Evolutionary conservation across 2,797 vertebrate genomes (phyloP).

Genomic region (Thamnophis elegans): DNA sequence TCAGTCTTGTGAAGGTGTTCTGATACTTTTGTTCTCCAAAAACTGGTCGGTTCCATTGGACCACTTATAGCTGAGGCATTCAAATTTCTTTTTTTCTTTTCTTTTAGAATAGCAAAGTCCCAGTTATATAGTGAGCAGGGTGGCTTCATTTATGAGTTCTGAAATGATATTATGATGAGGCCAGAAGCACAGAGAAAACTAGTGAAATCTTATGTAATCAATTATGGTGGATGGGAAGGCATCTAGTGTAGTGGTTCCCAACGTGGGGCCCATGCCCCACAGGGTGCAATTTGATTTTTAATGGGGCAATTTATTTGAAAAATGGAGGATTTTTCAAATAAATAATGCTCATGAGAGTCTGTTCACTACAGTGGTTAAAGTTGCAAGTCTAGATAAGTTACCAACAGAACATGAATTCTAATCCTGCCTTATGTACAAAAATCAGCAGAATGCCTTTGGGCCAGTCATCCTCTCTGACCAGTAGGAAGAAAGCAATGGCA

Average conservation of each 20-base stretch:
- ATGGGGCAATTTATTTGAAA: too few relatives aligned
- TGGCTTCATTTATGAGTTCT: not conserved
- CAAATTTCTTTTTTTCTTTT: not conserved
- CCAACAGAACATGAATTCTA: not conserved
- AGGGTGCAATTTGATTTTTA: too few relatives aligned
- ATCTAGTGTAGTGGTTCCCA: not conserved
- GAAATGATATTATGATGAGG: not conserved
- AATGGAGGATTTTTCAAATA: not conserved
- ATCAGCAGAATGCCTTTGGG: not conserved
- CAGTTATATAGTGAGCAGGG: not conserved
- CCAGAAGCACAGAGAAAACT: not conserved
- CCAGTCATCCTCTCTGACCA: not conserved
- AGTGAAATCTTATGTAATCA: not conserved
- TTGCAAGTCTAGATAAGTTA: not conserved
- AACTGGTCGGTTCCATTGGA: not conserved
- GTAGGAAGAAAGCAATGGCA: not conserved
- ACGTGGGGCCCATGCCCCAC: too few relatives aligned
- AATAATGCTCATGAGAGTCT: not conserved
- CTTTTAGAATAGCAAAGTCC: not conserved
- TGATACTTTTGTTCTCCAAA: slow-evolving; percentile 1
- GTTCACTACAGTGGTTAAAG: not conserved
- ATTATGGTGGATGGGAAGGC: not conserved
- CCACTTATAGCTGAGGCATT: not conserved
- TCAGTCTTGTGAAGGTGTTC: not conserved
- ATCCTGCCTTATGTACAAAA: not conserved